Conservation (phyloP, 2,888 invertebrate genomes). For the Apamea crenata region DNA sequence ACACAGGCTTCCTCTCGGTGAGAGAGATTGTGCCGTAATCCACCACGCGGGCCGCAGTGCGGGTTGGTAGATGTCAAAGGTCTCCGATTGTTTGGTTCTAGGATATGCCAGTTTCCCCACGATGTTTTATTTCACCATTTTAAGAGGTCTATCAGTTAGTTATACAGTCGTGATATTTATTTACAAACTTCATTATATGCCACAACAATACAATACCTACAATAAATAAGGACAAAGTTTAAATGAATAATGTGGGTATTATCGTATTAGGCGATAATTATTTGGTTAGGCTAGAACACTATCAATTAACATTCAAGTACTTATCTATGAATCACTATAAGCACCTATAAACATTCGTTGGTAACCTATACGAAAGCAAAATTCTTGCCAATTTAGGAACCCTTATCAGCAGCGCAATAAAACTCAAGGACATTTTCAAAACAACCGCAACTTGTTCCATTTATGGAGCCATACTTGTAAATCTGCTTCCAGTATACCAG, state of each 20-base stretch:
- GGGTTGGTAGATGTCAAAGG: neutral
- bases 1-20: neutral
- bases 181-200: neutral
- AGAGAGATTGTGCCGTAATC: neutral
- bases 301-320: neutral
- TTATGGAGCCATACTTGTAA: slow-evolving; percentile 29
- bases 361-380: neutral
- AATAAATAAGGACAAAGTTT: neutral
- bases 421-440: slow-evolving; percentile 23
- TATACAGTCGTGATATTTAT: neutral
- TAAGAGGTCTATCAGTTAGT: neutral
- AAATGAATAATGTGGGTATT: neutral
- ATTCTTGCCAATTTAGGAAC: slow-evolving; percentile 9
- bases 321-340: neutral
- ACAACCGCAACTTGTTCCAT: neutral
- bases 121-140: neutral
- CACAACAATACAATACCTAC: no score
- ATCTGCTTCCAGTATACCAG: slow-evolving; percentile 26
- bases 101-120: neutral
- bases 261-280: neutral
- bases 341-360: neutral
- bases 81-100: neutral
- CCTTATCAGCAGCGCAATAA: slow-evolving; percentile 23
- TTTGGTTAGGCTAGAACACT: slow-evolving; percentile 11
- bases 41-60: neutral